Evolutionary conservation across 1,140 invertebrate genomes (phyloP).

Genomic region (Penaeus japonicus): DNA sequence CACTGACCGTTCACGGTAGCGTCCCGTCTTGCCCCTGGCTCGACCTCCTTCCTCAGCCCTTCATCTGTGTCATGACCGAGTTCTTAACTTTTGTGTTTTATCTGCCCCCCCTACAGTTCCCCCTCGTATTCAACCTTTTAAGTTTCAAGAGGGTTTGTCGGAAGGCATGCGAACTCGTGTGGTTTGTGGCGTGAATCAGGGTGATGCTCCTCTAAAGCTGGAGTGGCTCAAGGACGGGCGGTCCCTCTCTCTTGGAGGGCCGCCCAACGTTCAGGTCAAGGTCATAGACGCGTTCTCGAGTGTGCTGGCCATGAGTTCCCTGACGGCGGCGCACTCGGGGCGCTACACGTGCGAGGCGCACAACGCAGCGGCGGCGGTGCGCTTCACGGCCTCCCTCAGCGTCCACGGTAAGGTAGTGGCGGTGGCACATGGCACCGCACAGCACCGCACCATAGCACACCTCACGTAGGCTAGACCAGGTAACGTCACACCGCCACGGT

Average conservation of each 20-base stretch:
- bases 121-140: conserved; percentile 55
- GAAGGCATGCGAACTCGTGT: conserved; percentile 70
- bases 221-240: conserved; percentile 77
- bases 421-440: conserved; percentile 14
- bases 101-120: conserved; percentile 52
- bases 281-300: conserved; percentile 86
- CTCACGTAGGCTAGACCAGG: conserved; percentile 49
- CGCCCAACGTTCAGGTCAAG: conserved; percentile 70
- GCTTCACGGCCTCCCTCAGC: conserved; percentile 65
- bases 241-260: conserved; percentile 64
- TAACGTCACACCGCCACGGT: conserved; percentile 29
- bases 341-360: conserved; percentile 89
- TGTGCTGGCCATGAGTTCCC: conserved; percentile 85
- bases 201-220: conserved; percentile 90
- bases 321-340: conserved; percentile 80
- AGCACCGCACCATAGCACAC: conserved; percentile 15
- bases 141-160: conserved; percentile 57
- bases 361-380: conserved; percentile 66
- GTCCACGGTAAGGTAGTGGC: conserved; percentile 64
- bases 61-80: conserved; percentile 31
- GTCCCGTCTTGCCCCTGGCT: not conserved
- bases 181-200: conserved; percentile 92
- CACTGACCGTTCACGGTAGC: conserved; percentile 41
- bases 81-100: conserved; percentile 42
- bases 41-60: not conserved